phyloP scores from a whole-genome alignment of 2,888 invertebrate species.

The Eupithecia pulchellata region DNA sequence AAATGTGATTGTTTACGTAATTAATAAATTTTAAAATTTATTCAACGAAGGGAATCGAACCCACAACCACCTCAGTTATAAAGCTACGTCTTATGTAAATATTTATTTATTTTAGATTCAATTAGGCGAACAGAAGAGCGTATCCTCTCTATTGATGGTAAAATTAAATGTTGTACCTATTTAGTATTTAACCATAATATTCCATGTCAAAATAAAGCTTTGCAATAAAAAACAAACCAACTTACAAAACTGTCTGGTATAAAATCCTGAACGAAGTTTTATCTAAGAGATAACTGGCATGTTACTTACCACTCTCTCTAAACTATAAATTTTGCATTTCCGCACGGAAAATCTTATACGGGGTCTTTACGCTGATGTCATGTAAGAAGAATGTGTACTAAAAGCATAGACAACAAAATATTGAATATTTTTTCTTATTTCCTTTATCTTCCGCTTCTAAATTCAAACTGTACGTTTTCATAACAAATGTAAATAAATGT shows the following conservation, averaged over 20 bases:
- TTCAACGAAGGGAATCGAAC: background rate
- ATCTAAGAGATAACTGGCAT: background rate
- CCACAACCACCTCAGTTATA: background rate
- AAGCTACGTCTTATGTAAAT: background rate
- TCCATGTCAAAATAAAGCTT: background rate
- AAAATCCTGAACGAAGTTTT: background rate
- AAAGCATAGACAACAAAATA: background rate
- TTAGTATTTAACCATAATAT: background rate
- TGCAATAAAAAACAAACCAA: background rate
- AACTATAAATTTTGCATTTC: background rate
- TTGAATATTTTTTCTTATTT: background rate
- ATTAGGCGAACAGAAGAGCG: background rate
- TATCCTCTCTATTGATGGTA: conserved; percentile 17
- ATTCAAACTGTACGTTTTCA: background rate
- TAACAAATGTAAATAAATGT: conserved; percentile 1
- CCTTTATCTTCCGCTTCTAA: background rate
- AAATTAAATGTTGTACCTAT: background rate
- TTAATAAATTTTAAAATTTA: too few relatives aligned
- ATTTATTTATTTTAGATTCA: background rate
- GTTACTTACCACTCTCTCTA: background rate
- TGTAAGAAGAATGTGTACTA: background rate
- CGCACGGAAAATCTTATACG: background rate
- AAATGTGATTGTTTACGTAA: too few relatives aligned
- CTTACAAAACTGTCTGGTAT: background rate
- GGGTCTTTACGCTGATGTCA: background rate